phyloP scores from a whole-genome alignment of 1,140 invertebrate species.

The Drosophila melanica region DNA sequence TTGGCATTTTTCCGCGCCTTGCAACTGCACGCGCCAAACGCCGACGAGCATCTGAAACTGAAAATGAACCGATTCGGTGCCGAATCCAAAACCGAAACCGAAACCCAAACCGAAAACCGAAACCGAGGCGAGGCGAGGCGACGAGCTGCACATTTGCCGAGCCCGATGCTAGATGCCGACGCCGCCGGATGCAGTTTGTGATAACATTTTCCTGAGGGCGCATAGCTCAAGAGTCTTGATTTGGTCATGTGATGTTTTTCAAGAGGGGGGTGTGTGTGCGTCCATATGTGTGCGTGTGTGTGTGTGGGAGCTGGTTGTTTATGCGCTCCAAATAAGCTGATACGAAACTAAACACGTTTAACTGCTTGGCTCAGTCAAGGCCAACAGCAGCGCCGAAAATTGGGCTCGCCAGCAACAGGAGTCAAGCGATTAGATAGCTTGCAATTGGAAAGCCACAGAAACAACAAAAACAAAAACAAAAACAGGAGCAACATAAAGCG shows the following conservation, averaged over 20 bases:
- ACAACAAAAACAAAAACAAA: too few species aligned
- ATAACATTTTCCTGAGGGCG: conserved; percentile 74
- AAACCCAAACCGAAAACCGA: not conserved
- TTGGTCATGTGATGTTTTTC: conserved; percentile 33
- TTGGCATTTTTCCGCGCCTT: conserved; percentile 29
- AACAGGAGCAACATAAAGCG: conserved; percentile 17
- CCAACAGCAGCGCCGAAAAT: conserved; percentile 11
- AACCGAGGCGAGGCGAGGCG: conserved; percentile 39
- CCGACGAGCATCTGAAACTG: conserved; percentile 75
- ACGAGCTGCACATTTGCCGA: not conserved
- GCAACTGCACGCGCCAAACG: conserved; percentile 75
- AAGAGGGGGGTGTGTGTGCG: not conserved
- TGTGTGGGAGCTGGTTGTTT: conserved; percentile 5
- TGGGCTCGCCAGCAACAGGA: not conserved
- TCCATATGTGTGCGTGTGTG: not conserved
- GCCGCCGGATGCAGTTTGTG: conserved; percentile 75
- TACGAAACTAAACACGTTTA: conserved; percentile 38
- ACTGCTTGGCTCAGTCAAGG: conserved; percentile 32
- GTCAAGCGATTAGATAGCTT: conserved; percentile 16
- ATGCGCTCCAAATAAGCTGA: conserved; percentile 32
- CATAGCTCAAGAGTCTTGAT: conserved; percentile 58
- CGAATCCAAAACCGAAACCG: conserved; percentile 1
- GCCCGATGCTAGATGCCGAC: conserved; percentile 19
- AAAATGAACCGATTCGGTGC: conserved; percentile 26
- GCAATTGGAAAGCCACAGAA: conserved; percentile 22